A percentile compares a stretch with the other conserved stretches of the same genome.
Conservation (phyloP, 2,888 invertebrate species). For the Dasysyrphus albostriatus region DNA sequence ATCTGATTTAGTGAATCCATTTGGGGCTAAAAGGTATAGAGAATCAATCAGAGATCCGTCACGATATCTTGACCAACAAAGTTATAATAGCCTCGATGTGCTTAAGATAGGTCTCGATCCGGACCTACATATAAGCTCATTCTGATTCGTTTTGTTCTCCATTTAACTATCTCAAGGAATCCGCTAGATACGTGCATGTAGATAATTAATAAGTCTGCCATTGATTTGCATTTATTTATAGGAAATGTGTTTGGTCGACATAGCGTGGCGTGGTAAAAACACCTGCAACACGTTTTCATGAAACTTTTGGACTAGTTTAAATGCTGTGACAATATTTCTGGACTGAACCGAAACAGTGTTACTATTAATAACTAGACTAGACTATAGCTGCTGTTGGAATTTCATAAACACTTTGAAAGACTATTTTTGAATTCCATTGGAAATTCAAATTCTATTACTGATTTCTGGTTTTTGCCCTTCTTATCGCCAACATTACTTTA, state of each 20-base stretch:
- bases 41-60: conserved; percentile 60
- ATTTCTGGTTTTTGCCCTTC: conserved; percentile 1
- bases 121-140: conserved; percentile 44
- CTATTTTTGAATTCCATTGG: conserved; percentile 30
- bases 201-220: conserved; percentile 62
- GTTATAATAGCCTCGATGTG: conserved; percentile 45
- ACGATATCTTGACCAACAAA: conserved; percentile 42
- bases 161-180: conserved; percentile 60
- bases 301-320: conserved; percentile 43
- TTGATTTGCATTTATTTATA: conserved; percentile 66
- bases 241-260: conserved; percentile 53
- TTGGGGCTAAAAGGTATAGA: conserved; percentile 31
- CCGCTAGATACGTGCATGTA: conserved; percentile 35
- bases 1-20: conserved; percentile 25
- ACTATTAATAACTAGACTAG: conserved; percentile 30
- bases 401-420: conserved; percentile 1
- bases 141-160: conserved; percentile 42
- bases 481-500: conserved; percentile 18
- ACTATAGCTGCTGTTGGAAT: conserved; percentile 11
- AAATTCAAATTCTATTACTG: not conserved
- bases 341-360: not conserved
- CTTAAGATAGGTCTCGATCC: conserved; percentile 62
- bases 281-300: conserved; percentile 58
- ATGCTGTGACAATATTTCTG: conserved; percentile 45
- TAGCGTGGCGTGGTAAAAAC: conserved; percentile 32